These are phyloP conservation scores for Bombus polaris DNA, from an alignment of 1,140 invertebrate species.

Conservation along the genomic window DNA sequence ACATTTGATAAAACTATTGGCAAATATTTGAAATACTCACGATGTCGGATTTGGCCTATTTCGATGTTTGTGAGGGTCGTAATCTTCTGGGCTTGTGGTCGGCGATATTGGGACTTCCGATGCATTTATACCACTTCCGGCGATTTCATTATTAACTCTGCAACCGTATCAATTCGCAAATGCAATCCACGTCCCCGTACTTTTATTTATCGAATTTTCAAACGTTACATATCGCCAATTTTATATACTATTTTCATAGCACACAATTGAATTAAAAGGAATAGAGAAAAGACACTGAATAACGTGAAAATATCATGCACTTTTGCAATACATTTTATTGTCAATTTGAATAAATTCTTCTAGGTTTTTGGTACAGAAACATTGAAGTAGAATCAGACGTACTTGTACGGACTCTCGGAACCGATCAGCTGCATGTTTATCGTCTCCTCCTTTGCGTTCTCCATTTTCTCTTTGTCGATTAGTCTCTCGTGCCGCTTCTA, in stretches of 20 bases:
- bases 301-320: not conserved
- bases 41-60: conserved; percentile 87
- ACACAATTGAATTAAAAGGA: not conserved
- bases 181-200: not conserved
- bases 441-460: conserved; percentile 71
- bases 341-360: not conserved
- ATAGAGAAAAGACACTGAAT: not conserved
- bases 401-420: conserved; percentile 70
- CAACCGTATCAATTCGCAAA: conserved; percentile 52
- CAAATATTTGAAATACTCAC: conserved; percentile 81
- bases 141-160: conserved; percentile 57
- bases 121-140: conserved; percentile 39
- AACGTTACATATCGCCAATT: not conserved
- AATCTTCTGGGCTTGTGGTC: conserved; percentile 71
- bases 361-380: not conserved
- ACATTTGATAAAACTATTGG: not conserved
- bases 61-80: conserved; percentile 86
- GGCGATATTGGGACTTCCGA: conserved; percentile 46
- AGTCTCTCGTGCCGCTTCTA: conserved; percentile 27
- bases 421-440: conserved; percentile 73
- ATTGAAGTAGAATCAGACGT: conserved; percentile 42
- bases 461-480: conserved; percentile 57
- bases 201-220: conserved; percentile 4
- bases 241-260: not conserved
- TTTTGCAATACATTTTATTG: too few species aligned